phyloP scores from a whole-genome alignment of 2,888 invertebrate species.

The Nebria brevicollis region DNA sequence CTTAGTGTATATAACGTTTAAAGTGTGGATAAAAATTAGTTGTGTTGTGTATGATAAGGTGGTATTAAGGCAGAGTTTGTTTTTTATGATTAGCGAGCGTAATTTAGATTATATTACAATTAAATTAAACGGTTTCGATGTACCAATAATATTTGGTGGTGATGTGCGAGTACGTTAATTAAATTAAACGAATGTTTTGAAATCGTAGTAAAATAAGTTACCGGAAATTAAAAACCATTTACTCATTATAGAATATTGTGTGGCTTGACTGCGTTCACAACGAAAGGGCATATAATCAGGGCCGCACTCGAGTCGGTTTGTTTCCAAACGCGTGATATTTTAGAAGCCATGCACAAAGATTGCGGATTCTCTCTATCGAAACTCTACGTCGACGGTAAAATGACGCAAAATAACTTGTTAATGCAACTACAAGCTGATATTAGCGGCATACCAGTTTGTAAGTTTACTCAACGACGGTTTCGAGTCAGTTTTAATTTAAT shows the following conservation, averaged over 20 bases:
- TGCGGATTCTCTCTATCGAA: conserved; percentile 85
- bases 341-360: conserved; percentile 95
- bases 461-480: conserved; percentile 58
- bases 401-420: conserved; percentile 88
- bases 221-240: background rate
- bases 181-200: background rate
- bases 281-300: conserved; percentile 91
- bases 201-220: background rate
- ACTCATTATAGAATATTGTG: conserved; percentile 75
- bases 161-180: no score
- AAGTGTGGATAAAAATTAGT: no score
- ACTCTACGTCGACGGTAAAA: conserved; percentile 92
- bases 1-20: no score
- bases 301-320: conserved; percentile 96
- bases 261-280: conserved; percentile 92
- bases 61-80: no score
- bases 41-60: no score
- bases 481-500: background rate
- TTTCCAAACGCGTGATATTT: conserved; percentile 93
- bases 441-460: conserved; percentile 88
- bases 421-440: conserved; percentile 98
- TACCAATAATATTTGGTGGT: no score
- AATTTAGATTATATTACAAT: no score
- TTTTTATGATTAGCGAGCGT: no score
- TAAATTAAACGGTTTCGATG: no score